These are phyloP conservation scores for Chelonia mydas DNA, from an alignment of 2,797 vertebrate species.

Conservation along the genomic window DNA sequence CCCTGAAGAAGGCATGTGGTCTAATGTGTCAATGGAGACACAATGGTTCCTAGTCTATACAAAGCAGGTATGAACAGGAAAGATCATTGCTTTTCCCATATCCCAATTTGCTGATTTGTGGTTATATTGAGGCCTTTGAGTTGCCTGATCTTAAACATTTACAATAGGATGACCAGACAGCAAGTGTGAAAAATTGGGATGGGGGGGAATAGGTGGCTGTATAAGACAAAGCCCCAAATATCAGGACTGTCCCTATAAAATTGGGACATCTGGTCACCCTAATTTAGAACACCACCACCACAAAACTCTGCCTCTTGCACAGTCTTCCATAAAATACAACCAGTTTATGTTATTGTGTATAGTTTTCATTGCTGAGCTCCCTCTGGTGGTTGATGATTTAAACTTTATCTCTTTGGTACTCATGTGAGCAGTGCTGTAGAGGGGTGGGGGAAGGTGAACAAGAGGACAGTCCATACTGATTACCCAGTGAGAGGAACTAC, in stretches of 20 bases:
- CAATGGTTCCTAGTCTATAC: neutral
- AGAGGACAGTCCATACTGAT: neutral
- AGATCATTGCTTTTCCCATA: accelerated
- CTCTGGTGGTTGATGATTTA: constrained; percentile 2
- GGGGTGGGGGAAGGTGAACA: neutral
- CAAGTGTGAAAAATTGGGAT: too few relatives aligned
- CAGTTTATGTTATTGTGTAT: neutral
- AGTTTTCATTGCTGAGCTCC: neutral
- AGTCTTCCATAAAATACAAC: neutral
- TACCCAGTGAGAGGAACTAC: constrained; percentile 30
- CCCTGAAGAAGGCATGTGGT: accelerated
- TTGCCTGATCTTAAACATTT: accelerated
- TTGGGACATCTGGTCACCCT: too few relatives aligned
- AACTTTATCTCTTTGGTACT: neutral
- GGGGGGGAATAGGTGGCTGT: too few relatives aligned
- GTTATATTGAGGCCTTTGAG: accelerated
- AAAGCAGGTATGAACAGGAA: neutral
- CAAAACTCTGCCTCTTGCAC: neutral
- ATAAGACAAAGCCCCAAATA: too few relatives aligned
- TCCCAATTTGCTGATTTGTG: neutral
- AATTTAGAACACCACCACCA: neutral
- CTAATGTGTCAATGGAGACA: neutral
- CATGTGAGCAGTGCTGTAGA: neutral
- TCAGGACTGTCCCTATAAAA: too few relatives aligned
- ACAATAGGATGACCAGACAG: too few relatives aligned